phyloP scores from a whole-genome alignment of 2,797 vertebrate genomes.

The Ispidina lecontei region DNA sequence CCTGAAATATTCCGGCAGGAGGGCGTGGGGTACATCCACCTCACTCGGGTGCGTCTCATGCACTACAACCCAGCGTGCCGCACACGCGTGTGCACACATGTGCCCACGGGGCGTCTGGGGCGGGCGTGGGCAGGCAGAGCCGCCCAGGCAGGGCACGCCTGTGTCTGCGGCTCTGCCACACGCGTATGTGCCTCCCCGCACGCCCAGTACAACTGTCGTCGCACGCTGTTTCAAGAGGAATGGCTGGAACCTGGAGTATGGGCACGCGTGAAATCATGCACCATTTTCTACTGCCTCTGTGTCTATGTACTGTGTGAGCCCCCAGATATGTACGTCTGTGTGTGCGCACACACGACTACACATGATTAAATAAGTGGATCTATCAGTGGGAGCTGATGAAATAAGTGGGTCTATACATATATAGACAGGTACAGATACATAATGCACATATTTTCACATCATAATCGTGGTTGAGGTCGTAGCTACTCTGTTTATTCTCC shows the following conservation, averaged over 20 bases:
- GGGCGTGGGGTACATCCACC: neutral
- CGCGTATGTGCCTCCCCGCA: neutral
- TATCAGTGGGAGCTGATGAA: neutral
- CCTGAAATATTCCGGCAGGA: neutral
- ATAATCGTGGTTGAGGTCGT: neutral
- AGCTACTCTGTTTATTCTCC: neutral
- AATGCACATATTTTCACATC: neutral
- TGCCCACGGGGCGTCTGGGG: slow-evolving; percentile 34
- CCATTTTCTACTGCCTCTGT: neutral
- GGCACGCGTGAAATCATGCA: neutral
- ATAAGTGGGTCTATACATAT: rapidly evolving
- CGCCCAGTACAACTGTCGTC: neutral
- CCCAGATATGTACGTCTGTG: neutral
- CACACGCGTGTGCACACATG: slow-evolving; percentile 6
- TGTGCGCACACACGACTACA: neutral
- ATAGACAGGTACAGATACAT: neutral
- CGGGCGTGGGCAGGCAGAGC: neutral
- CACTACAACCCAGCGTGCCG: neutral
- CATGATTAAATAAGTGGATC: neutral
- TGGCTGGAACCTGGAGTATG: neutral
- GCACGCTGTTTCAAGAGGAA: neutral
- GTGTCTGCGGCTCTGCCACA: neutral
- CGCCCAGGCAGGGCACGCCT: neutral
- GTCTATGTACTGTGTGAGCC: rapidly evolving
- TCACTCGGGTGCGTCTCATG: neutral